These are phyloP conservation scores for Folsomia manolachei DNA, from an alignment of 2,888 invertebrate genomes.

Conservation along the genomic window DNA sequence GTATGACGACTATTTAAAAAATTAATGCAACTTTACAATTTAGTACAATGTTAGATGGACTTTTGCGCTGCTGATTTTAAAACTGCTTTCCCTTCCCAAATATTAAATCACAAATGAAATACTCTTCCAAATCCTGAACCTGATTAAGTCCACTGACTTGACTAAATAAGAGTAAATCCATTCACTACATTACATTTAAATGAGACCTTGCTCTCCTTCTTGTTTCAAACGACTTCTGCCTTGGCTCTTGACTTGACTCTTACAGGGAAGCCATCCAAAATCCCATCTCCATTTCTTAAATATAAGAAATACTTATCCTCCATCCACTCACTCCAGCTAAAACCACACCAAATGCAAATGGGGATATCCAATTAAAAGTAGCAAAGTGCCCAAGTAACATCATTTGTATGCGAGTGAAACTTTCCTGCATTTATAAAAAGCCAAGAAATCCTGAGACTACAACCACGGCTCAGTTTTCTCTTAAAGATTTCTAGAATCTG, in stretches of 20 bases:
- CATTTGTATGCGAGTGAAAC: constrained; percentile 50
- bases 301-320: no score
- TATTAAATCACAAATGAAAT: background rate
- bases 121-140: background rate
- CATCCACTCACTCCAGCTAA: constrained; percentile 14
- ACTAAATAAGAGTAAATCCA: background rate
- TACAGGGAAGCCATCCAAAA: background rate
- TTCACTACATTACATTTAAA: background rate
- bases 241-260: background rate
- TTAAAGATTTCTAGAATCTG: background rate
- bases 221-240: background rate
- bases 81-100: background rate
- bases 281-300: constrained; percentile 13
- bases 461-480: background rate
- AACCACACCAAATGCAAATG: constrained; percentile 41
- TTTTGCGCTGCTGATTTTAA: no score
- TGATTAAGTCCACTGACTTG: background rate
- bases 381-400: constrained; percentile 43
- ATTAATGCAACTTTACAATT: no score
- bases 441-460: constrained; percentile 24
- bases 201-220: background rate
- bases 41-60: no score
- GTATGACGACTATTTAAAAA: no score
- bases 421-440: constrained; percentile 49
- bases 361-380: constrained; percentile 49